Evolutionary conservation across 2,113 vertebrate genomes (phyloP), one percentile per base, ranked within the genome.

Genomic region (Tragelaphus strepsiceros): DNA sequence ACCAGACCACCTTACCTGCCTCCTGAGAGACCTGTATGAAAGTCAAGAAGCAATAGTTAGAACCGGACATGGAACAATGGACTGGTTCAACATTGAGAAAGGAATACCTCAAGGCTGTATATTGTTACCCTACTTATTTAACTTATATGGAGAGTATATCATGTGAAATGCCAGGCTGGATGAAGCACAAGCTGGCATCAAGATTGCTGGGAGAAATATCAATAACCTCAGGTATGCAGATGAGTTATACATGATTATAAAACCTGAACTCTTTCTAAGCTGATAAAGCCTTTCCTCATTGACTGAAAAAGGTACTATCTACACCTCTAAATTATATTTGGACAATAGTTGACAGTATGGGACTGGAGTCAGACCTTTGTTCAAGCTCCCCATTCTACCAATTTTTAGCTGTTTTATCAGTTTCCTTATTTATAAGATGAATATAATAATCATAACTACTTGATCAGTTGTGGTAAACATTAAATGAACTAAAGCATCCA

Each of bases 11-110:
- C n/a, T 39, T 39, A 71, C n/a, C 19, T 22, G 67, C 19, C n/a
- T 39, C n/a, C 67, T 12, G 10, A 71, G 10, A 71, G 22, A 71
- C n/a, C n/a, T 71, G 19, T 39, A 39, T 71, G 67, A 35, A 71
- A 39, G n/a, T 71, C n/a, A 35, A 21, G n/a, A 71, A 71, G n/a
- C n/a, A 22, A 35, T 6, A 71, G 9, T 22, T 71, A 71, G n/a
- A 71, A 71, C n/a, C 2, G 0, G 10, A 39, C n/a, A 39, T 6
- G 10, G 9, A 71, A 71, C n/a, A 71, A 71, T 0, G 2, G 67
- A 39, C n/a, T 71, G n/a, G 67, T 39, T 71, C 19, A 39, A 12
- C 12, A 71, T 39, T 71, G 67, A 39, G n/a, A 71, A 71, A 39
- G 19, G 19, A 71, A 35, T 71, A 71, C 10, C 0, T 22, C 67